These are phyloP conservation scores for Hedya salicella DNA, from an alignment of 2,888 invertebrate genomes.

Conservation along the genomic window DNA sequence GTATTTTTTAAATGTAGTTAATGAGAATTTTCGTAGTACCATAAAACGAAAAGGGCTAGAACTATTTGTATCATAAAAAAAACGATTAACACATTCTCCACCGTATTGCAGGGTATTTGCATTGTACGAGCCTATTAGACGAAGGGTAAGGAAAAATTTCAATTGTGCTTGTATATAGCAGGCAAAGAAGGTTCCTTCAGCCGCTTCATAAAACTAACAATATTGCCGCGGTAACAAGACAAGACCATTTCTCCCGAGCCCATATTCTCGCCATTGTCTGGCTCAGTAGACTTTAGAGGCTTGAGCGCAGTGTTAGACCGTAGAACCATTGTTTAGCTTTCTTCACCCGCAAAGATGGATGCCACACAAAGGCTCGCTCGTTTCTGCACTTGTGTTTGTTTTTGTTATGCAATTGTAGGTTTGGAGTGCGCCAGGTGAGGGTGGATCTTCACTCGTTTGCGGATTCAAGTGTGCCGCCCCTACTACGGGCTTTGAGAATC, in stretches of 20 bases:
- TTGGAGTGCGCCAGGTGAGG: constrained; percentile 72
- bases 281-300: constrained; percentile 77
- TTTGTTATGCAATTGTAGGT: constrained; percentile 82
- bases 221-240: constrained; percentile 82
- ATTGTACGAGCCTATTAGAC: constrained; percentile 40
- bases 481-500: constrained; percentile 15
- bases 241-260: constrained; percentile 77
- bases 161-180: constrained; percentile 45
- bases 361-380: constrained; percentile 78
- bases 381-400: constrained; percentile 79
- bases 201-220: constrained; percentile 82
- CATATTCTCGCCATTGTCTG: constrained; percentile 80
- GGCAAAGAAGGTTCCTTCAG: constrained; percentile 73
- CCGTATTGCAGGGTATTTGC: constrained; percentile 23
- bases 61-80: constrained; percentile 43
- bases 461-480: constrained; percentile 61
- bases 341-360: constrained; percentile 80
- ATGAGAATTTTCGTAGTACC: too few species aligned
- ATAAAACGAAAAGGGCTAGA: constrained; percentile 4
- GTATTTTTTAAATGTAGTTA: too few species aligned
- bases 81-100: constrained; percentile 30
- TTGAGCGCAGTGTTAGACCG: constrained; percentile 72
- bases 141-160: constrained; percentile 44
- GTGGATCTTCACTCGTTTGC: constrained; percentile 73
- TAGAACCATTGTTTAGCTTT: constrained; percentile 80